phyloP scores from a whole-genome alignment of 2,888 invertebrate genomes.

The Noctua janthe region DNA sequence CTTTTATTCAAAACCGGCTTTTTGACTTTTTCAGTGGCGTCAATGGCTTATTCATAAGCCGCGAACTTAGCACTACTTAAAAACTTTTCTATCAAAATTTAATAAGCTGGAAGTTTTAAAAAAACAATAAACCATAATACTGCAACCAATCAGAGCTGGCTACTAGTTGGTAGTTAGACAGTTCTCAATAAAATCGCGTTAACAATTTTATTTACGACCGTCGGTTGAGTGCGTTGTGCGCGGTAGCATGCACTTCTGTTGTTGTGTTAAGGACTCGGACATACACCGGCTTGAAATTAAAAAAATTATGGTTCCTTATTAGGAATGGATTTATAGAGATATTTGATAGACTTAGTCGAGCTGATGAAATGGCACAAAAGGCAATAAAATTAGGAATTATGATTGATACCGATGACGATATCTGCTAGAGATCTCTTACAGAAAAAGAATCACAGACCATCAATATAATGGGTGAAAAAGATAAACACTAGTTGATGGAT shows the following conservation, averaged over 20 bases:
- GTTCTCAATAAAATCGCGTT: constrained; percentile 52
- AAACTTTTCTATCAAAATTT: background rate
- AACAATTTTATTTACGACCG: constrained; percentile 56
- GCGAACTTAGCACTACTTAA: background rate
- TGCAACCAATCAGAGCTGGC: constrained; percentile 25
- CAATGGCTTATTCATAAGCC: background rate
- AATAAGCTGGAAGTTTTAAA: constrained; percentile 1
- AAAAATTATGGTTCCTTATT: background rate
- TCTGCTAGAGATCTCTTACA: background rate
- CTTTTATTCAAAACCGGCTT: background rate
- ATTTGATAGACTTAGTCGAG: background rate
- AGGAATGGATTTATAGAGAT: background rate
- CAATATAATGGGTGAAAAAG: background rate
- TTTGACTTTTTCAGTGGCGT: background rate
- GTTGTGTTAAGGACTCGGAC: constrained; percentile 35
- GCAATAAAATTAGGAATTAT: background rate
- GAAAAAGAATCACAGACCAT: background rate
- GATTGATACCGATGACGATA: too few species aligned
- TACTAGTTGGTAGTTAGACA: constrained; percentile 31
- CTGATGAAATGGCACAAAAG: background rate
- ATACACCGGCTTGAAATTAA: background rate
- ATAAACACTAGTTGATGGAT: background rate
- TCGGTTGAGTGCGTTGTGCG: constrained; percentile 31
- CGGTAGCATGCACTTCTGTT: constrained; percentile 36
- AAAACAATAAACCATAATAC: constrained; percentile 3